Evolutionary conservation across 2,797 vertebrate genomes (phyloP).

Genomic region (Silurus aristotelis): DNA sequence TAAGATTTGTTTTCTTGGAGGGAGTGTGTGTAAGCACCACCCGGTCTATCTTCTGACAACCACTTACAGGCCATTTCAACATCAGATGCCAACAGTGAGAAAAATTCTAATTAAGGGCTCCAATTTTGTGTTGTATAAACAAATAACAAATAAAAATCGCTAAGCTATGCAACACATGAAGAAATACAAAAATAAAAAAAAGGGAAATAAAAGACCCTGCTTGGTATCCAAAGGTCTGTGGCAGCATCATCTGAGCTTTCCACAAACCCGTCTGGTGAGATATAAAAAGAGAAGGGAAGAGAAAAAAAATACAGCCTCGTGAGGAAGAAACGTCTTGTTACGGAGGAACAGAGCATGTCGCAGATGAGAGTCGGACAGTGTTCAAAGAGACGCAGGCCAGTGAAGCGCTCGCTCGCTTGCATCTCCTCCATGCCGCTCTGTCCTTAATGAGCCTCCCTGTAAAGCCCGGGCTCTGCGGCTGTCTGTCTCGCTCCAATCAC

Average conservation of each 20-base stretch:
- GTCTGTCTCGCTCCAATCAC: constrained; percentile 75
- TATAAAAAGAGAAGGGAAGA: constrained; percentile 58
- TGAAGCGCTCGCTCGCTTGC: constrained; percentile 66
- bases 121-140: constrained; percentile 69
- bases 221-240: constrained; percentile 71
- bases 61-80: constrained; percentile 75
- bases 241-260: constrained; percentile 71
- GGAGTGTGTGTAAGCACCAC: constrained; percentile 19
- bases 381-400: constrained; percentile 76
- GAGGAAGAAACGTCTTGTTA: constrained; percentile 72
- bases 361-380: constrained; percentile 75
- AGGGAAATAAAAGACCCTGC: constrained; percentile 50
- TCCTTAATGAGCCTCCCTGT: constrained; percentile 79
- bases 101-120: constrained; percentile 79
- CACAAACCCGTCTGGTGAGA: constrained; percentile 59
- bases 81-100: constrained; percentile 78
- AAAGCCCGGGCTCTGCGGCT: constrained; percentile 50
- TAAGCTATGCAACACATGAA: constrained; percentile 64
- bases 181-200: constrained; percentile 57
- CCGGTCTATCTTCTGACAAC: constrained; percentile 58
- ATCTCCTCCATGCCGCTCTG: constrained; percentile 71
- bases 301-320: constrained; percentile 46
- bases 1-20: constrained; percentile 18
- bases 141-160: constrained; percentile 52
- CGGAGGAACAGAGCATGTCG: constrained; percentile 76